These are phyloP conservation scores for Illadopsis cleaveri DNA, from an alignment of 2,113 vertebrate species.

Conservation along the genomic window DNA sequence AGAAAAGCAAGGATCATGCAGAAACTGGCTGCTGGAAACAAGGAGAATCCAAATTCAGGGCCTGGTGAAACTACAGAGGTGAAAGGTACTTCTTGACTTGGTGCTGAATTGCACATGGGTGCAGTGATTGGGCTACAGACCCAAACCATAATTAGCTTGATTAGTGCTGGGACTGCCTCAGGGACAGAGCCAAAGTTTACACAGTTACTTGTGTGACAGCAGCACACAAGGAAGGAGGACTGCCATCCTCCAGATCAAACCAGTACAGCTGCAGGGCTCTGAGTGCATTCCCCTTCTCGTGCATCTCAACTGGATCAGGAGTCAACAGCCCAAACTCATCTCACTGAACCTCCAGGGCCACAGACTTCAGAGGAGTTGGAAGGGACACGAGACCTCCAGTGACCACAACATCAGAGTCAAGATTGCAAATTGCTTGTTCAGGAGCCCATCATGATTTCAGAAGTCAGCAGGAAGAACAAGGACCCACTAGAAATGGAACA, in stretches of 20 bases:
- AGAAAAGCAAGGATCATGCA: not conserved
- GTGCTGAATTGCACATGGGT: not conserved
- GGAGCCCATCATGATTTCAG: not conserved
- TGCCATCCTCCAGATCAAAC: not conserved
- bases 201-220: not conserved
- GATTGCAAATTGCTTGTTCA: not conserved
- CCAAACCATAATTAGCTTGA: not conserved
- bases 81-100: not conserved
- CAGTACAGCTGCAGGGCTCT: not conserved
- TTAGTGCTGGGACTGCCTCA: not conserved
- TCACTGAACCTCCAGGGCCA: not conserved
- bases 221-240: not conserved
- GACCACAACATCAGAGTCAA: not conserved
- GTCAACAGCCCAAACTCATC: not conserved
- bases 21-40: not conserved
- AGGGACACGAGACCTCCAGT: not conserved
- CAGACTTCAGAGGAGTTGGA: not conserved
- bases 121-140: not conserved
- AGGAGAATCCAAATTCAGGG: rapidly evolving
- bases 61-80: not conserved
- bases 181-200: not conserved
- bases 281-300: not conserved
- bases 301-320: not conserved
- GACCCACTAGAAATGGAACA: not conserved
- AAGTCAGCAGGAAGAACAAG: not conserved